Base-by-base conservation (phyloP, 2,888 invertebrate species). In the Yponomeuta plumbellus region DNA sequence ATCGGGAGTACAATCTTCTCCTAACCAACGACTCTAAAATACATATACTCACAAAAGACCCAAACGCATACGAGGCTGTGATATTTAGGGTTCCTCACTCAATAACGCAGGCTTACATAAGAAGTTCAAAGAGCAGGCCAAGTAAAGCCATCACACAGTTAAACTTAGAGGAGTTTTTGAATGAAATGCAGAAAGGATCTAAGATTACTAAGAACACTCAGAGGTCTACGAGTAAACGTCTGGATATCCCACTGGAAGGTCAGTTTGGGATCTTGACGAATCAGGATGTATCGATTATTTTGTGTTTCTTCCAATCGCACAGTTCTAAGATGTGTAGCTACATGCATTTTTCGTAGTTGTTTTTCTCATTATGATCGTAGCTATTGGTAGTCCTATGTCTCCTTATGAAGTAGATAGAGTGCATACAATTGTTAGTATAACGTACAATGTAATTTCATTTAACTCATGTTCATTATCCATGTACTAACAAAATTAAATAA, bases 41-140 rank as follows among this genome's bases (percentile, higher is more conserved):
- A 52, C 83, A 87, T 67, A 72, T 86, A 26, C 69, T 85, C 68
- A 80, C 77, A 20, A 85, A 85, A 80, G 74, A 76, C 40, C 84
- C 84, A 1, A 86, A 79, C 71, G 83, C 87, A 66, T 86, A 88
- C 69, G 86, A 88, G 70, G 86, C 84, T 40, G 85, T 89, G 61
- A 72, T 88, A 26, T 74, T 84, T 52, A 79, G 44, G 44, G 2
- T 52, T 52, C 44, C 44, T 52, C 44, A 52, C 44, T 13, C 44
- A 17, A 17, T 52, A 17, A 52, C 44, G 44, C 44, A 44, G 11
- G 44, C 44, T 44, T 44, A 44, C 44, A 10, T 10, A 13, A 1
- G 17, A 17, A 8, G 11, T 17, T 52, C 44, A 17, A 13, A 52
- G 17, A 17, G 13, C 17, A 52, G 17, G 44, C 17, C 44, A 52